Percentiles rank a stretch among this genome's conserved stretches.
These are phyloP conservation scores for Novumbra hubbsi DNA, from an alignment of 2,797 vertebrate genomes.

Conservation along the genomic window DNA sequence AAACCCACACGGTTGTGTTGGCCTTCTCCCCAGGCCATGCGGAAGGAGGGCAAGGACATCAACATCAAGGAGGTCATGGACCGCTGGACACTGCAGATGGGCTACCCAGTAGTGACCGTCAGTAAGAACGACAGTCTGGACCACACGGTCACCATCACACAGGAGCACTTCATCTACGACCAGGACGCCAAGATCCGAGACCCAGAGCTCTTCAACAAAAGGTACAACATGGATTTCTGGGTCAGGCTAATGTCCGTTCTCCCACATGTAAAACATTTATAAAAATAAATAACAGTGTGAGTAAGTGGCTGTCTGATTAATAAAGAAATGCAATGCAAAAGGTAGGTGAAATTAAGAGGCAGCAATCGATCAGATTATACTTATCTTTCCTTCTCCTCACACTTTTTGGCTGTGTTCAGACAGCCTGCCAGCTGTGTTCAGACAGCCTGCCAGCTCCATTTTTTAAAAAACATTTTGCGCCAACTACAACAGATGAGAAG, in stretches of 20 bases:
- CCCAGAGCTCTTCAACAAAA: conserved; percentile 74
- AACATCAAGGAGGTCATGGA: conserved; percentile 96
- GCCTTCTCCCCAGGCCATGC: conserved; percentile 79
- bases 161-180: conserved; percentile 94
- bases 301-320: no score
- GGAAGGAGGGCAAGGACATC: conserved; percentile 87
- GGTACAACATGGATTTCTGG: conserved; percentile 60
- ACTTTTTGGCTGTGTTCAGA: background rate
- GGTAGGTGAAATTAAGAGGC: background rate
- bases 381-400: background rate
- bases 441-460: no score
- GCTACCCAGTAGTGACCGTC: conserved; percentile 93
- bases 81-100: conserved; percentile 97
- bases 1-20: background rate
- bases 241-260: no score
- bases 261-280: no score
- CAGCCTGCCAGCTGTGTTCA: no score
- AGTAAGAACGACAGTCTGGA: conserved; percentile 86
- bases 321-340: background rate
- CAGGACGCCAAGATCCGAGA: conserved; percentile 74
- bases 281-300: no score
- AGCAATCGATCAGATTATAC: background rate
- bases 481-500: no score
- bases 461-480: no score
- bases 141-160: conserved; percentile 80